phyloP scores from a whole-genome alignment of 2,113 vertebrate genomes.

The Malurus elegans region DNA sequence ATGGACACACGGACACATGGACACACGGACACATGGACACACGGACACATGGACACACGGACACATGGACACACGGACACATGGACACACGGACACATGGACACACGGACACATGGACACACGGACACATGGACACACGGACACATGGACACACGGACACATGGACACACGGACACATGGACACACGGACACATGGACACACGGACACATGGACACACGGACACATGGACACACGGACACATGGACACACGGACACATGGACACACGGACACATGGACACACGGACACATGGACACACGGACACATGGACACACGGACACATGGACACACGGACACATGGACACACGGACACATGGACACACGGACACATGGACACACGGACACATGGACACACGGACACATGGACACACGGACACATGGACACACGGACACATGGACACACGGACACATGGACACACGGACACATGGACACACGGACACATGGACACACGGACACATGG shows the following conservation, averaged over 20 bases:
- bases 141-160: neutral
- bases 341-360: neutral
- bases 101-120: neutral
- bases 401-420: neutral
- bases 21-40: neutral
- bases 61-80: fast-evolving
- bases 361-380: neutral
- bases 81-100: fast-evolving
- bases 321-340: neutral
- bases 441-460: no score
- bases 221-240: neutral
- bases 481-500: neutral
- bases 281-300: neutral
- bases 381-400: no score
- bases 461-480: neutral
- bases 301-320: no score
- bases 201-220: neutral
- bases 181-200: fast-evolving
- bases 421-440: neutral
- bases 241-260: neutral
- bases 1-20: neutral
- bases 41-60: neutral
- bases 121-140: neutral
- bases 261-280: neutral
- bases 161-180: neutral